A percentile compares a stretch with the other conserved stretches of the same genome.
Evolutionary conservation across 2,113 vertebrate genomes (phyloP).

Genomic region (Crotophaga sulcirostris): DNA sequence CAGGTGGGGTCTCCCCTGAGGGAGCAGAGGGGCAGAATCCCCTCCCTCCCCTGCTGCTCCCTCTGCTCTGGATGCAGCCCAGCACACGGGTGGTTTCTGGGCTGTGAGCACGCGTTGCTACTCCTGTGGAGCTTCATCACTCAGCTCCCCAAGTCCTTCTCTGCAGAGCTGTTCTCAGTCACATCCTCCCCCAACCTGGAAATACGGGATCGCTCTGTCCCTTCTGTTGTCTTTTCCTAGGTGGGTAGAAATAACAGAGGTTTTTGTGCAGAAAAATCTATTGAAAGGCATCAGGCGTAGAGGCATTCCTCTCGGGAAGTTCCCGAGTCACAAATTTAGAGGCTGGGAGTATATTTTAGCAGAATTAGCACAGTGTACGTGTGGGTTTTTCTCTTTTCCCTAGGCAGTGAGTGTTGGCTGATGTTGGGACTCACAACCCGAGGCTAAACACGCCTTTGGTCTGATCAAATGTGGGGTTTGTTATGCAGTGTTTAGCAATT

Average conservation of each 20-base stretch:
- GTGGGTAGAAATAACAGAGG: background rate
- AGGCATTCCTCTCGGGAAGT: background rate
- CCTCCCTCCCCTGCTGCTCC: too few relatives aligned
- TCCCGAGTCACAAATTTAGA: background rate
- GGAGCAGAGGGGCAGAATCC: too few relatives aligned
- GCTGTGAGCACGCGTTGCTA: too few relatives aligned
- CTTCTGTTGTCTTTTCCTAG: background rate
- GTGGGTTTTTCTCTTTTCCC: background rate
- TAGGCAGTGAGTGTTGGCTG: background rate
- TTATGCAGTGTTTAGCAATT: background rate
- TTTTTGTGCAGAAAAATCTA: background rate
- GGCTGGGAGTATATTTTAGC: background rate
- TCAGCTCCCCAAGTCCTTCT: too few relatives aligned
- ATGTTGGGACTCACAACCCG: background rate
- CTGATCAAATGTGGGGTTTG: background rate
- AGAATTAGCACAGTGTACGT: background rate
- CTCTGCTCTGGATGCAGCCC: too few relatives aligned
- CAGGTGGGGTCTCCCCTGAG: too few relatives aligned
- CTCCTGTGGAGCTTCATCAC: too few relatives aligned
- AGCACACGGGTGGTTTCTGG: too few relatives aligned
- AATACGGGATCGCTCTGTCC: background rate
- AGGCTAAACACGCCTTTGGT: background rate
- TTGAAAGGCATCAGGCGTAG: background rate
- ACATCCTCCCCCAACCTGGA: too few relatives aligned
- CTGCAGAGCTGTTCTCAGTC: too few relatives aligned